A percentile compares a stretch with the other conserved stretches of the same genome.
phyloP scores from a whole-genome alignment of 2,888 invertebrate species.

The Drosophila subsilvestris region DNA sequence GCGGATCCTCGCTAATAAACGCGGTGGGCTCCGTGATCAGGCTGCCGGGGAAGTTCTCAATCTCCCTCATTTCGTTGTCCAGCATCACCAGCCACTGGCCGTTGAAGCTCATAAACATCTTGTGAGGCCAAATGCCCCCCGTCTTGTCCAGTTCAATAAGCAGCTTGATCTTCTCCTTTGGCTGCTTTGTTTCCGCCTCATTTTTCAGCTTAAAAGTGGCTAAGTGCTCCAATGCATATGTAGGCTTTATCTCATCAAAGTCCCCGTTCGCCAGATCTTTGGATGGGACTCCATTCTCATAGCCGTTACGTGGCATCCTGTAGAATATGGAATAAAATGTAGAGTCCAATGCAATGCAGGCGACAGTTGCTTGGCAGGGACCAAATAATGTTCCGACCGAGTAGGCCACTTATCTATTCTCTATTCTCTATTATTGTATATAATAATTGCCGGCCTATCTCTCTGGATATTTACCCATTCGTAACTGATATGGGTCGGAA shows the following conservation, averaged over 20 bases:
- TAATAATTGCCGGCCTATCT: slow-evolving; percentile 14
- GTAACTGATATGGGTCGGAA: slow-evolving; percentile 60
- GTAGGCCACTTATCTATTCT: slow-evolving; percentile 3
- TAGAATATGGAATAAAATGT: background rate
- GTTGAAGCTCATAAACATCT: slow-evolving; percentile 95
- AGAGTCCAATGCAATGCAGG: too few relatives aligned
- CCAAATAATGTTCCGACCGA: background rate
- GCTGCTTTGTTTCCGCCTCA: slow-evolving; percentile 93
- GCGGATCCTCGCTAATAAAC: slow-evolving; percentile 96
- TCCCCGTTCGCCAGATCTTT: slow-evolving; percentile 39
- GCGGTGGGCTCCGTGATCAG: slow-evolving; percentile 98
- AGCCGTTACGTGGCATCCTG: slow-evolving; percentile 73
- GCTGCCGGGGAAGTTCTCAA: slow-evolving; percentile 97
- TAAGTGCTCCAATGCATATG: slow-evolving; percentile 97
- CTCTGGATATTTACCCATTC: slow-evolving; percentile 56
- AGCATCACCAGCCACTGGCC: slow-evolving; percentile 95
- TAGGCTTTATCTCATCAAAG: slow-evolving; percentile 85
- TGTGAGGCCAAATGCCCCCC: slow-evolving; percentile 99
- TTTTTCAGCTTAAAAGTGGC: slow-evolving; percentile 98
- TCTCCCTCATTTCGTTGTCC: slow-evolving; percentile 97
- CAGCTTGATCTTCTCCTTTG: slow-evolving; percentile 95
- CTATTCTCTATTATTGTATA: background rate
- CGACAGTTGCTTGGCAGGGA: background rate
- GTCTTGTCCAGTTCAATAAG: slow-evolving; percentile 95
- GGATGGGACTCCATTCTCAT: slow-evolving; percentile 61